Evolutionary conservation across 2,113 vertebrate genomes (phyloP).

Genomic region (Propithecus coquereli): DNA sequence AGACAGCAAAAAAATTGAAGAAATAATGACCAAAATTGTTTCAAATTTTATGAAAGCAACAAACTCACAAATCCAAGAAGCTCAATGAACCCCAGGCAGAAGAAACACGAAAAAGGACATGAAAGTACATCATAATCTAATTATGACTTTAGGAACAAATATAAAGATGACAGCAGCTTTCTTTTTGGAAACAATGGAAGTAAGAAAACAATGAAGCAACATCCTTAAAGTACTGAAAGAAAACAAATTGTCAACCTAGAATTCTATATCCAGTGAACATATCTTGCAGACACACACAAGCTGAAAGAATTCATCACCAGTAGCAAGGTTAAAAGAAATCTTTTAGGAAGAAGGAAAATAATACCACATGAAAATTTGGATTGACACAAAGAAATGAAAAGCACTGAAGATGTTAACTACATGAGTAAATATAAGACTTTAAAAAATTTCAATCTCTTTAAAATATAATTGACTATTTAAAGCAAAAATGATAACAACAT

Average conservation of each 20-base stretch:
- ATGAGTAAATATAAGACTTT: background rate
- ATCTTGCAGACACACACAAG: background rate
- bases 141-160: background rate
- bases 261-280: background rate
- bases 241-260: background rate
- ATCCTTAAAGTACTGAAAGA: background rate
- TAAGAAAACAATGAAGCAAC: background rate
- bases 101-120: background rate
- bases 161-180: background rate
- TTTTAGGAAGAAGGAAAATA: slow-evolving; percentile 31
- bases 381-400: background rate
- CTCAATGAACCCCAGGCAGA: background rate
- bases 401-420: background rate
- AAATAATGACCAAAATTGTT: background rate
- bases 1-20: background rate
- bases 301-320: background rate
- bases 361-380: background rate
- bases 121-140: background rate
- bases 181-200: background rate
- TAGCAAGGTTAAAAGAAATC: background rate
- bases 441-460: background rate
- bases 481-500: background rate
- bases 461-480: background rate
- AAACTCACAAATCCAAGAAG: slow-evolving; percentile 8
- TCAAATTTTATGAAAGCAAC: slow-evolving; percentile 20